Evolutionary conservation across 53 echinoderm and acorn worm species (phyloP).

Genomic region (Temnopleurus reevesii): DNA sequence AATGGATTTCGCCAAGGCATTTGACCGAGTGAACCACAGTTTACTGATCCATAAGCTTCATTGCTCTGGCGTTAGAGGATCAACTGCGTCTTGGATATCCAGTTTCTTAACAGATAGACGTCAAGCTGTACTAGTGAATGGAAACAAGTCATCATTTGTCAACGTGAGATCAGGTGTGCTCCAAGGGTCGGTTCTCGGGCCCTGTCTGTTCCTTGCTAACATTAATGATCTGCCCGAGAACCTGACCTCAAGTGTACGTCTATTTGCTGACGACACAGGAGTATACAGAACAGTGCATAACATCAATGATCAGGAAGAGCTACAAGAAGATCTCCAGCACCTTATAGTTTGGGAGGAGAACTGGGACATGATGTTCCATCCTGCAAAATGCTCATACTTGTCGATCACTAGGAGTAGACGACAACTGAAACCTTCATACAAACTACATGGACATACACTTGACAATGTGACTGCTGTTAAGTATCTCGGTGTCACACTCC

Average conservation of each 20-base stretch:
- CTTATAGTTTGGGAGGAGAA: not conserved
- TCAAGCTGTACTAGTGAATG: conserved; percentile 13
- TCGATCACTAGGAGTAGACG: not conserved
- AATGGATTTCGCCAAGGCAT: no score
- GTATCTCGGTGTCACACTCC: not conserved
- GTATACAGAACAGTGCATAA: not conserved
- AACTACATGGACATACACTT: not conserved
- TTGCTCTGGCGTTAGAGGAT: not conserved
- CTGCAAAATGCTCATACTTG: not conserved
- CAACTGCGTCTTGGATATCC: not conserved
- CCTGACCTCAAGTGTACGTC: not conserved
- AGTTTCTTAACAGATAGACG: not conserved
- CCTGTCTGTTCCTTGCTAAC: not conserved
- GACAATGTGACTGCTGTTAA: not conserved
- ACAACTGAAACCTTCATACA: not conserved
- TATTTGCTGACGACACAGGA: conserved; percentile 15
- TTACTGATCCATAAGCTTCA: not conserved
- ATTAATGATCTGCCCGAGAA: not conserved
- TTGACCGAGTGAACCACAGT: no score
- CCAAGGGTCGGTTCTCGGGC: not conserved
- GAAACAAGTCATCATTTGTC: not conserved
- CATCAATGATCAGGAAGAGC: not conserved
- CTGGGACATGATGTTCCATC: conserved; percentile 16
- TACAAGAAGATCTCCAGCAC: not conserved
- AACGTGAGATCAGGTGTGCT: not conserved